Conservation (phyloP, 2,797 vertebrate genomes). For the Paramormyrops hopkinsi region DNA sequence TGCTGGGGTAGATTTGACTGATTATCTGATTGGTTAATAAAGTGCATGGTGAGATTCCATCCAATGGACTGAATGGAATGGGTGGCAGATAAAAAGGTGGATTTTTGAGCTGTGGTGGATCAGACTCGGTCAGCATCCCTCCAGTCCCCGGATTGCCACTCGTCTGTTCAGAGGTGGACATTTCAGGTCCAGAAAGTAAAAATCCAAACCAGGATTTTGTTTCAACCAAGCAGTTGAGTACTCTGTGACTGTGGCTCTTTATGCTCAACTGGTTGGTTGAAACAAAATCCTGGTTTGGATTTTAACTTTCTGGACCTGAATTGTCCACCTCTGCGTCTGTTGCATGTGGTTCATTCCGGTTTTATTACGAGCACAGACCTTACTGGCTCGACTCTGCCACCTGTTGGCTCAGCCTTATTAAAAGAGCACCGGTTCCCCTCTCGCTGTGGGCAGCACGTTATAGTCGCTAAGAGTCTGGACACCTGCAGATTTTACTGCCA, state of each 20-base stretch:
- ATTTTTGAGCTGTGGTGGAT: neutral
- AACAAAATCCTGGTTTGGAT: too few species aligned
- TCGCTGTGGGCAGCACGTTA: conserved; percentile 56
- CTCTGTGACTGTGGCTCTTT: too few species aligned
- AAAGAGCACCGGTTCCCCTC: conserved; percentile 27
- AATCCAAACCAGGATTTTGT: too few species aligned
- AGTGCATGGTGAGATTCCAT: neutral
- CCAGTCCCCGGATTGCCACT: neutral
- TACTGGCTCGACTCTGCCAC: neutral
- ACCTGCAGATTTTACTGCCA: conserved; percentile 50
- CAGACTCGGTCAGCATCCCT: neutral
- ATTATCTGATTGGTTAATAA: neutral
- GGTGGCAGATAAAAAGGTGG: neutral
- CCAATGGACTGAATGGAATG: neutral
- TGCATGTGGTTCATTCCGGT: neutral
- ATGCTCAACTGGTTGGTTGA: too few species aligned
- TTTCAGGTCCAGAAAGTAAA: too few species aligned
- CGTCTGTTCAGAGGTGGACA: neutral
- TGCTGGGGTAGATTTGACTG: neutral
- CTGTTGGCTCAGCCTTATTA: conserved; percentile 27
- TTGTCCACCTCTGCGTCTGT: neutral
- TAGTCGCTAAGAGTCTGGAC: conserved; percentile 42
- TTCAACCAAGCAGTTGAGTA: too few species aligned
- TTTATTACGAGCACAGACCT: neutral
- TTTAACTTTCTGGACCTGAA: too few species aligned